Evolutionary conservation across 37 sponge, comb jelly and placozoan genomes (phyloP), one percentile per base, ranked within the genome.

Genomic region (Mnemiopsis leidyi): DNA sequence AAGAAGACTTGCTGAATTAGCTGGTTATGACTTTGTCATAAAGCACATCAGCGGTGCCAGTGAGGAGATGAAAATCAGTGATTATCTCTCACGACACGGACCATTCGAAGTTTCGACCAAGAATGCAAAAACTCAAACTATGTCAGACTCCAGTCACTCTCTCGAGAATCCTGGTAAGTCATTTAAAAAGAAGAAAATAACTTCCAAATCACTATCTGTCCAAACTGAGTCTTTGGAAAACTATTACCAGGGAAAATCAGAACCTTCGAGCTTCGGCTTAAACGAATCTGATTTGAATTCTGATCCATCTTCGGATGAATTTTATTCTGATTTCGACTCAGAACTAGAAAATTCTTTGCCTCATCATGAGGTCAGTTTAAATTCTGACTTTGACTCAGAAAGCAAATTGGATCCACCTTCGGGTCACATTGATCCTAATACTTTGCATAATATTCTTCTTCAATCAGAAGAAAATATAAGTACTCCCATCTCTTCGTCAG

Each of bases 11-110:
- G 35, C 36, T 38, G 48, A 39, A 25, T 25, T 85, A 39, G 61
- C 40, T 39, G 61, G 61, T 40, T 85, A 39, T 29, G 39, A 38
- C 25, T 85, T 85, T 37, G 39, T 9, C 0, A 85, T 85, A 39
- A n/a, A 40, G 7, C 90, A 85, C 48, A 33, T 85, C 24, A 23
- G n/a, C 16, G 90, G 90, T n/a, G 29, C 38, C 13, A 36, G 38
- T 40, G 61, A 40, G 25, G 90, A 85, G 24, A 85, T 85, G 5
- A 35, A 85, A 39, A 85, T 85, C 1, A 33, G 38, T 38, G 90
- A 85, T 33, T 85, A 85, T 85, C 90, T 85, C 7, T 36, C 38
- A 24, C 32, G 90, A 26, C 25, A 39, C 9, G 61, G 61, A 28
- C 61, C 61, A 13, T 40, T 40, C 21, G 35, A 85, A 40, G 23